Conservation (phyloP, 2,797 vertebrate species). For the Ara ararauna region DNA sequence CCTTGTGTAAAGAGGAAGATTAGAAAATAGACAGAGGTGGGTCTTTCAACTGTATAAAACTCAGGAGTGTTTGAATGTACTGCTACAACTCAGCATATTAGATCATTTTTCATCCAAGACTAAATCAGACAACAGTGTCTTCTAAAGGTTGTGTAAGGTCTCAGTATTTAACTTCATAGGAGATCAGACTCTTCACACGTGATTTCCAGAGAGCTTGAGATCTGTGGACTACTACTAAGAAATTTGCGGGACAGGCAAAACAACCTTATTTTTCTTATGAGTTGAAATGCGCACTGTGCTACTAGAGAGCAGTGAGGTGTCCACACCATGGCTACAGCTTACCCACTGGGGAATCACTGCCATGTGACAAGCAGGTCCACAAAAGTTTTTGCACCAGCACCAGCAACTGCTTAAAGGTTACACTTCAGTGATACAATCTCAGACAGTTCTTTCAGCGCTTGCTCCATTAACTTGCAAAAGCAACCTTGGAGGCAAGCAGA, state of each 20-base stretch:
- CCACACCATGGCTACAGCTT: background rate
- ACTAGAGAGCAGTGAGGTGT: background rate
- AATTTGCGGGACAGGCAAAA: rapidly evolving
- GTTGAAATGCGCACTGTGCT: background rate
- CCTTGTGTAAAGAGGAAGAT: background rate
- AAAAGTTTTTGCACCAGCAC: background rate
- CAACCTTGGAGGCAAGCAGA: background rate
- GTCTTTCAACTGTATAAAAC: background rate
- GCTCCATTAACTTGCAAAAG: background rate
- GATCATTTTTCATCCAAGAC: background rate
- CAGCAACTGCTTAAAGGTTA: background rate
- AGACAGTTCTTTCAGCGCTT: background rate
- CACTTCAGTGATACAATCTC: background rate
- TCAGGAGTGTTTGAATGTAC: background rate
- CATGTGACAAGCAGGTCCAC: background rate
- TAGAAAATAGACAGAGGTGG: background rate
- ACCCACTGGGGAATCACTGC: background rate
- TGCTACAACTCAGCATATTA: background rate
- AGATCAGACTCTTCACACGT: background rate
- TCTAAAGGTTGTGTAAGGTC: background rate
- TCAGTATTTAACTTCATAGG: background rate
- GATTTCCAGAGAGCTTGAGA: background rate
- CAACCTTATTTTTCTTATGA: background rate
- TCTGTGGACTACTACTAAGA: background rate
- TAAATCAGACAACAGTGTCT: background rate